Conservation (phyloP, 2,113 vertebrate species). For the Triplophysa siluroides region DNA sequence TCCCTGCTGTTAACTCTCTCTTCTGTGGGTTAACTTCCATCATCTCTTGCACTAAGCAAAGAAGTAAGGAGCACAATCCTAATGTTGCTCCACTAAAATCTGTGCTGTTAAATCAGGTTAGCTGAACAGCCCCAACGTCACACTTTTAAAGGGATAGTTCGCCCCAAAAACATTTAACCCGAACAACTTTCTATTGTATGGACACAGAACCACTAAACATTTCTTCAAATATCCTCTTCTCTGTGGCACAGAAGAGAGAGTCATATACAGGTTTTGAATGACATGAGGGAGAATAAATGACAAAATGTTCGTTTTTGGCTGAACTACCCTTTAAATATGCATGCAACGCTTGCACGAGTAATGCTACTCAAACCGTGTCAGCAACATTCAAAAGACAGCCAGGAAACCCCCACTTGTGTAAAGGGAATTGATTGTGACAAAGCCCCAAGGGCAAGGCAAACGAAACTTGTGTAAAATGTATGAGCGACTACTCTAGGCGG, state of each 20-base stretch:
- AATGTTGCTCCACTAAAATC: background rate
- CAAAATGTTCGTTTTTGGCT: no score
- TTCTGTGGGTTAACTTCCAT: conserved; percentile 57
- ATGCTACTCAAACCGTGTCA: conserved; percentile 1
- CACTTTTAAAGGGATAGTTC: background rate
- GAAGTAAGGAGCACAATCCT: background rate
- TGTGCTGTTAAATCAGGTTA: background rate
- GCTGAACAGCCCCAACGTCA: background rate
- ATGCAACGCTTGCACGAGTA: conserved; percentile 11
- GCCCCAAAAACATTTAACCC: no score
- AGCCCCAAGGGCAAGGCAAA: conserved; percentile 44
- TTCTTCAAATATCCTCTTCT: no score
- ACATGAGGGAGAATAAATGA: no score
- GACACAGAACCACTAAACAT: no score
- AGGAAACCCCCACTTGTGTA: conserved; percentile 1
- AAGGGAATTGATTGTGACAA: conserved; percentile 28
- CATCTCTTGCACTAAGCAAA: conserved; percentile 51
- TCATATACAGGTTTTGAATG: no score
- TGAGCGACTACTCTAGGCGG: conserved; percentile 50
- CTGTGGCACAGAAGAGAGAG: no score
- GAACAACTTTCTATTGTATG: background rate
- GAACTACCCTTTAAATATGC: conserved; percentile 5
- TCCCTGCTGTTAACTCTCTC: conserved; percentile 64
- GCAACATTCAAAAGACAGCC: conserved; percentile 14
- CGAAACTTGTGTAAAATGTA: conserved; percentile 51